A percentile compares a stretch with the other conserved stretches of the same genome.
phyloP scores from a whole-genome alignment of 2,797 vertebrate species.

The Microtus agrestis region DNA sequence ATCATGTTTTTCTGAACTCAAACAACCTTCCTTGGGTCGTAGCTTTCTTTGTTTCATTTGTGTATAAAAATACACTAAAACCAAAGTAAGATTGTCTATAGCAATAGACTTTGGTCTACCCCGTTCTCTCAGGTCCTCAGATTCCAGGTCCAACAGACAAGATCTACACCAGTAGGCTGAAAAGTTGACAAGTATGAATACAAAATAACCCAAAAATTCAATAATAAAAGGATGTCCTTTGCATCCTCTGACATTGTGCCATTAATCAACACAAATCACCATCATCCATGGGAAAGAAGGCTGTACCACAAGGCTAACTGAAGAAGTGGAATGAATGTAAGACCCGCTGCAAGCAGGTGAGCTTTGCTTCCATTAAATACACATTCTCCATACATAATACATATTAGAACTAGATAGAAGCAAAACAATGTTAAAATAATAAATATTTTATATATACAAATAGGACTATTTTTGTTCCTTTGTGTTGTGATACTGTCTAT shows the following conservation, averaged over 20 bases:
- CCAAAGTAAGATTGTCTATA: not conserved
- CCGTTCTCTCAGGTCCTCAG: not conserved
- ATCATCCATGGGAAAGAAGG: not conserved
- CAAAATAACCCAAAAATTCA: constrained; percentile 43
- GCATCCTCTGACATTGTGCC: not conserved
- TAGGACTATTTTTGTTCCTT: not conserved
- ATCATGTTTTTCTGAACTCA: not conserved
- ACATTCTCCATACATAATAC: not conserved
- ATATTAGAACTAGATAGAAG: not conserved
- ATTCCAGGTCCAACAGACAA: not conserved
- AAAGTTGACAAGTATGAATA: not conserved
- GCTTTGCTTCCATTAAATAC: not conserved
- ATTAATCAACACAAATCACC: constrained; percentile 17
- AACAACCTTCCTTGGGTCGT: not conserved
- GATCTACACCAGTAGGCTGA: not conserved
- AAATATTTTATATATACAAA: not conserved
- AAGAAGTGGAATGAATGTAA: not conserved
- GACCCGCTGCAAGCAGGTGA: not conserved
- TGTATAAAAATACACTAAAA: not conserved
- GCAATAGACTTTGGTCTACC: not conserved
- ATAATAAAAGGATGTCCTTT: not conserved
- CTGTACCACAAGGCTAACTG: constrained; percentile 1
- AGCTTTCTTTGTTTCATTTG: not conserved
- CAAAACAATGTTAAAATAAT: constrained; percentile 29
- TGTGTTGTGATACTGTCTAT: not conserved